Conservation (phyloP, 2,113 vertebrate species). For the Pogona vitticeps region DNA sequence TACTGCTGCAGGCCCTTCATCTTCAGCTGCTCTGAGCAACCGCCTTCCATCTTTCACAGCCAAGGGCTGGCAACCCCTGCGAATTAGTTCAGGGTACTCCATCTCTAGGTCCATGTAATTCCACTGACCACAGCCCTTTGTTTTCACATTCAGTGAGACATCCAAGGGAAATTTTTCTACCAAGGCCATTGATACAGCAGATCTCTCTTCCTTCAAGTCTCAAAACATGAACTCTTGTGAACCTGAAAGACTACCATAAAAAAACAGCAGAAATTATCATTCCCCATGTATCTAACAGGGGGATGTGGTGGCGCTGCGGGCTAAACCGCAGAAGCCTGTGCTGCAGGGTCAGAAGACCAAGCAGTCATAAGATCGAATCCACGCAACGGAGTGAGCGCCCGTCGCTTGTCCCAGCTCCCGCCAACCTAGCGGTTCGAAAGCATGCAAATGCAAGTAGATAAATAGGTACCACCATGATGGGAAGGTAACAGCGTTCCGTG, state of each 20-base stretch:
- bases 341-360: too few relatives aligned
- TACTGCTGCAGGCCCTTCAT: not conserved
- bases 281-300: rapidly evolving
- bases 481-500: too few relatives aligned
- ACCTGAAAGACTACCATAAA: constrained; percentile 6
- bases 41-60: constrained; percentile 27
- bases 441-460: too few relatives aligned
- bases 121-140: not conserved
- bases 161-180: constrained; percentile 65
- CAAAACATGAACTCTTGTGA: constrained; percentile 5
- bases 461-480: too few relatives aligned
- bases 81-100: constrained; percentile 4
- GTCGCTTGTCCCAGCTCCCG: too few relatives aligned
- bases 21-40: not conserved
- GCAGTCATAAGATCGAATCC: too few relatives aligned
- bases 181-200: constrained; percentile 61
- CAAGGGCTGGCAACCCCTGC: not conserved
- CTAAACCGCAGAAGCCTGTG: too few relatives aligned
- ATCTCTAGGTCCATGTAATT: constrained; percentile 41
- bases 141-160: constrained; percentile 48
- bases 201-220: not conserved
- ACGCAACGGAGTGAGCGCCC: too few relatives aligned
- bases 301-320: too few relatives aligned
- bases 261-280: rapidly evolving
- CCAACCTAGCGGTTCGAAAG: too few relatives aligned